Evolutionary conservation across 2,797 vertebrate genomes (phyloP), one percentile per base, ranked within the genome.

Genomic region (Lerista edwardsae): DNA sequence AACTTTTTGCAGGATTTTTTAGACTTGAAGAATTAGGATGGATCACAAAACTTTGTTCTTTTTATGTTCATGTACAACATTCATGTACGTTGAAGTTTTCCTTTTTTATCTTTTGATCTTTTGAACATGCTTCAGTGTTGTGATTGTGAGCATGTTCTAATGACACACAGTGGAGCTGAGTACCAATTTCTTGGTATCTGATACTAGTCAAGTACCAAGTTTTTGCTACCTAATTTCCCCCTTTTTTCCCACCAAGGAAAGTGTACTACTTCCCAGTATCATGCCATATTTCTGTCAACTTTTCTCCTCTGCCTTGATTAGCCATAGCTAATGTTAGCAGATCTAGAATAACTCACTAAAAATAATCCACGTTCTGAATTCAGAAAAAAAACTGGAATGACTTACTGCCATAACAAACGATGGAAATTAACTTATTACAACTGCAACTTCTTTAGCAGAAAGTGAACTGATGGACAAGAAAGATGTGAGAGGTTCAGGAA

Each of bases 401-500:
- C 29, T 64, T 57, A 29, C 59, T 79, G 31, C 23, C 39, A 21
- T 47, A 59, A 59, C 65, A 69, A 77, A 76, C 34, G 31, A 47
- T 44, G 29, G 21, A 64, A 23, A 72, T 84, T 64, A 61, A 61
- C 76, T 78, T 78, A 71, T 39, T 72, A 61, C 39, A 72, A 19
- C 67, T 72, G 23, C 12, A 68, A 36, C 57, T 47, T 62, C n/a
- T 72, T 72, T 79, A 44, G 3, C 21, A 74, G 12, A 74, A 39
- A 67, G 57, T 64, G 29, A 9, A 57, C 31, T 41, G 62, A 1
- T 51, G 0, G 75, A 25, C 41, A 29, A 77, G 44, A 86, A 87
- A 84, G 59, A 74, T 65, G 75, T 76, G 57, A 88, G 80, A 14
- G 34, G 3, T 82, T 88, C 71, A 67, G 79, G 57, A 21, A 14